phyloP scores from a whole-genome alignment of 2,888 invertebrate species.

The Rotaria magnacalcarata region DNA sequence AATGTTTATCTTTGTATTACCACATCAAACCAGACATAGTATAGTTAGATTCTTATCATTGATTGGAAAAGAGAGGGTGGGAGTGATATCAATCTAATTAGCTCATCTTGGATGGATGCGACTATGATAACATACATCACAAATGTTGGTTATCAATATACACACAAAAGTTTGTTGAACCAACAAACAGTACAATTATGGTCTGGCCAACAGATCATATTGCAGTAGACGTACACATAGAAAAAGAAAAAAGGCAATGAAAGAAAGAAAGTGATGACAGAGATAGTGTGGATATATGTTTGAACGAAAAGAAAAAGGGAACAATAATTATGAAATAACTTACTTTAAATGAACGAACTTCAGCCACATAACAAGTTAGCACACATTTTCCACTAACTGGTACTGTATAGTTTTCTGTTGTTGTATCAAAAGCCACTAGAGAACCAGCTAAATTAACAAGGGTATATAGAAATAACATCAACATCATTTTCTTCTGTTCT shows the following conservation, averaged over 20 bases:
- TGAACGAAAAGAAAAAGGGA: not conserved
- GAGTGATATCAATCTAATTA: conserved; percentile 31
- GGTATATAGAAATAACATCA: not conserved
- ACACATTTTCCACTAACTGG: conserved; percentile 25
- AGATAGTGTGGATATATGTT: not conserved
- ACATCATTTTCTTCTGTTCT: conserved; percentile 20
- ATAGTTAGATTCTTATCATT: conserved; percentile 22
- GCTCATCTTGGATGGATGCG: conserved; percentile 20
- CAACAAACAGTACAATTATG: conserved; percentile 13
- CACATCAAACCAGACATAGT: conserved; percentile 17
- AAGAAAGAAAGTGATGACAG: not conserved
- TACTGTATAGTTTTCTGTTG: conserved; percentile 28
- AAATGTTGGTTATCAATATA: conserved; percentile 23
- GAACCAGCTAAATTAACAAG: not conserved
- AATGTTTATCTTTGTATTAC: conserved; percentile 26
- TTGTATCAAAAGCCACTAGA: conserved; percentile 31
- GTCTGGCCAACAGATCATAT: conserved; percentile 9
- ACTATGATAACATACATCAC: conserved; percentile 21
- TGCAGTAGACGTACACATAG: not conserved
- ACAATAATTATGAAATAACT: not conserved
- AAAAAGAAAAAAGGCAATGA: not conserved
- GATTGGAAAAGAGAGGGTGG: conserved; percentile 26
- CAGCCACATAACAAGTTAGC: conserved; percentile 12
- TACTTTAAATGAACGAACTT: conserved; percentile 34
- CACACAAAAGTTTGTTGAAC: conserved; percentile 20